Base-by-base conservation (phyloP, 2,113 vertebrate genomes). In the Cyprichromis sp. region DNA sequence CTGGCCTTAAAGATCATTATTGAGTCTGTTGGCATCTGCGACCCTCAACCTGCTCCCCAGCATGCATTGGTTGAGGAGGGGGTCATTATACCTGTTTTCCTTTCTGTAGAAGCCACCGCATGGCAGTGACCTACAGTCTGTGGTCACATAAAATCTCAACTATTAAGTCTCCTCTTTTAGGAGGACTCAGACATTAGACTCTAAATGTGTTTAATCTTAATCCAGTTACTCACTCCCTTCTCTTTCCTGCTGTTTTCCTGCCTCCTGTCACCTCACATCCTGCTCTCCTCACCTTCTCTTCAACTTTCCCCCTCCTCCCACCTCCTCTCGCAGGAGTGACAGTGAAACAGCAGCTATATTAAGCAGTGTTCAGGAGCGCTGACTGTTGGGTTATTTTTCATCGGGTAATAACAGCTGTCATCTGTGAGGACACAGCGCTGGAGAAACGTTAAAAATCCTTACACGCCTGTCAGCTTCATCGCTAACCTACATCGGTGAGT, bases 321-420 rank as follows among this genome's bases (percentile, higher is more conserved):
- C 54, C n/a, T 87, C 52, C 34, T 81, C 79, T 34, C 4, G 3
- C 38, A 9, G 71, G 52, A 50, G 4, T 73, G 88, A 83, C 88
- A 87, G 85, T 73, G 82, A 68, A 71, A 53, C 87, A 80, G 89
- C 81, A 57, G 90, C 88, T 94, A 90, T 90, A 92, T 94, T 87
- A 88, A 45, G 91, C 88, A 36, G 2, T 36, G 52, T 84, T 88
- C 86, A 85, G 84, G 61, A 91, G 87, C 50, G 87, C 90, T 91
- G 93, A 91, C 91, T 92, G 80, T 61, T 86, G 88, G 40, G 19
- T 89, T 89, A 94, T 87, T 88, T 80, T 91, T 89, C 82, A 16
- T 12, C 5, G 5, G n/a, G 80, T 88, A 89, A 91, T 88, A 94
- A 88, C 90, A 87, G 89, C 87, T 91, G 93, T 92, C 93, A 91